A percentile compares a stretch with the other conserved stretches of the same genome.
phyloP scores from a whole-genome alignment of 2,888 invertebrate genomes.

The Trilocha varians region DNA sequence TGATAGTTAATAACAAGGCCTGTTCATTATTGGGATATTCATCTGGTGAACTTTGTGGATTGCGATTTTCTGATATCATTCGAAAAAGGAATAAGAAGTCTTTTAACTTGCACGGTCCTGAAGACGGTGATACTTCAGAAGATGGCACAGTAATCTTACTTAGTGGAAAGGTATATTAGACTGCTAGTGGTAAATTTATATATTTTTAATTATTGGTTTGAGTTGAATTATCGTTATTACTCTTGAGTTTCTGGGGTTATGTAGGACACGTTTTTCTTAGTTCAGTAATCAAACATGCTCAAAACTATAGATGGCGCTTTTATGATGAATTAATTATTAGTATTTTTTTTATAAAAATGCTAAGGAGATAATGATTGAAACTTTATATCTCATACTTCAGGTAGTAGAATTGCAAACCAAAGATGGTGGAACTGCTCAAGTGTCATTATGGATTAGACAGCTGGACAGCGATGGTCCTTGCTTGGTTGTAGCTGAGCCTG shows the following conservation, averaged over 20 bases:
- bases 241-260: no score
- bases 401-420: slow-evolving; percentile 76
- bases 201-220: no score
- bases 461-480: slow-evolving; percentile 73
- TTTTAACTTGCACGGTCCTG: slow-evolving; percentile 60
- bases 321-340: no score
- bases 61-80: slow-evolving; percentile 66
- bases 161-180: slow-evolving; percentile 77
- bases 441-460: slow-evolving; percentile 77
- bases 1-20: slow-evolving; percentile 79
- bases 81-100: slow-evolving; percentile 63
- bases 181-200: no score
- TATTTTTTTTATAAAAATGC: no score
- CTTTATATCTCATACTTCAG: slow-evolving; percentile 24
- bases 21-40: slow-evolving; percentile 74
- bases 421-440: slow-evolving; percentile 70
- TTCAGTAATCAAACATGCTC: no score
- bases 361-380: no score
- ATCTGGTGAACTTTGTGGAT: slow-evolving; percentile 65
- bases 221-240: no score
- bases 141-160: slow-evolving; percentile 75
- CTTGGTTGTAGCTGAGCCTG: slow-evolving; percentile 77
- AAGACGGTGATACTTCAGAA: slow-evolving; percentile 64
- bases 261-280: no score
- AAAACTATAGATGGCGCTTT: no score